Percentiles rank a stretch among this genome's conserved stretches.
These are phyloP conservation scores for Prietella phreatophila DNA, from an alignment of 2,113 vertebrate species.

Conservation along the genomic window DNA sequence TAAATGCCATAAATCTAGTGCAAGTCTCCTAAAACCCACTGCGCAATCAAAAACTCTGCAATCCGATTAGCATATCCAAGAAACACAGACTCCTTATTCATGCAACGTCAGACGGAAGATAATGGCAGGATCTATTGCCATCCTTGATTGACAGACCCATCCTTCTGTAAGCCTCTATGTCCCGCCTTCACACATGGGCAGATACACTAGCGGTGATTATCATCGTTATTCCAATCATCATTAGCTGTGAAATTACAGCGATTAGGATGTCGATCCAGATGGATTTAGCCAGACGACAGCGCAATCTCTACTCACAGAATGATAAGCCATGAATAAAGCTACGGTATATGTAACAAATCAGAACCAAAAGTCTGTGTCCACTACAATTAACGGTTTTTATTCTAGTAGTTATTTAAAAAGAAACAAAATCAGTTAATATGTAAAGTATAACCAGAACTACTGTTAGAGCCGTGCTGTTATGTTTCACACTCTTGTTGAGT, in stretches of 20 bases:
- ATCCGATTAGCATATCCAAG: slow-evolving; percentile 36
- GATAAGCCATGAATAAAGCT: not conserved
- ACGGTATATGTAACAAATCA: not conserved
- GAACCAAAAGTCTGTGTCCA: not conserved
- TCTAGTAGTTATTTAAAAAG: too few relatives aligned
- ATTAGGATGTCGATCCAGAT: not conserved
- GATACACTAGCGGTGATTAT: slow-evolving; percentile 29
- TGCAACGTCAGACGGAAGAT: slow-evolving; percentile 26
- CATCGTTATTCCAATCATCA: slow-evolving; percentile 51
- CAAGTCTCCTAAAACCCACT: not conserved
- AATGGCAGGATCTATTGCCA: slow-evolving; percentile 42
- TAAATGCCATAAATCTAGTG: slow-evolving; percentile 4
- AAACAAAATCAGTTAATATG: not conserved
- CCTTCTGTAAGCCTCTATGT: not conserved
- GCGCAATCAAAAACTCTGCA: slow-evolving; percentile 38
- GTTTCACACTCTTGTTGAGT: not conserved
- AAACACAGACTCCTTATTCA: slow-evolving; percentile 51
- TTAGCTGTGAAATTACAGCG: slow-evolving; percentile 46
- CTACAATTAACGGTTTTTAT: not conserved
- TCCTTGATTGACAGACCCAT: not conserved
- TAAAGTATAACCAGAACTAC: not conserved
- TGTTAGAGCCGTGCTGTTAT: not conserved
- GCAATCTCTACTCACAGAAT: not conserved
- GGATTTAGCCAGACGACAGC: slow-evolving; percentile 36
- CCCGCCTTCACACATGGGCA: not conserved